Evolutionary conservation across 1,140 invertebrate genomes (phyloP), one percentile per base, ranked within the genome.

Genomic region (Heterodera schachtii): DNA sequence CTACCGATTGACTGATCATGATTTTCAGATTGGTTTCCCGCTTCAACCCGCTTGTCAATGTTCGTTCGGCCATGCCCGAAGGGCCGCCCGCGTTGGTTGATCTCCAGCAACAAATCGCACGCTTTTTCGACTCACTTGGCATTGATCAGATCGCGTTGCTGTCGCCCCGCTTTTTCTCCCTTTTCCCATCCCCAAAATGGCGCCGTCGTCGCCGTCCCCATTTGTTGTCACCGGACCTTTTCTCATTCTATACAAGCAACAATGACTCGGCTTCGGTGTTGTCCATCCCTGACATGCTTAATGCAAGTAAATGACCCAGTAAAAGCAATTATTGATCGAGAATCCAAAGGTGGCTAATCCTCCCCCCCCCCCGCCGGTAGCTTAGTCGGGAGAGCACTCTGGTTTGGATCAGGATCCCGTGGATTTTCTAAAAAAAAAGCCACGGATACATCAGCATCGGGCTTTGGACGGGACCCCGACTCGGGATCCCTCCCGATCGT

Each of bases 211-310:
- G 16, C 19, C 43, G 57, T 43, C 52, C 49, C 11, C 60, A 78
- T 69, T 44, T 78, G 70, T 44, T 78, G 66, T 78, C 77, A 21
- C 77, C 77, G 8, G 44, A 69, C 8, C 31, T 78, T 7, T 69
- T 78, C 70, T 43, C 64, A 16, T 78, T 78, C 21, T 31, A 78
- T 31, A 31, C 31, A 31, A 31, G 31, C 31, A 70, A 78, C 52
- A 52, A 70, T 8, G 6, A 31, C 47, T 9, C 46, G 19, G 19
- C 46, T 31, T 52, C 49, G 43, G 8, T 44, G 46, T 21, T 78
- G 13, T 64, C 77, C 31, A 66, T 78, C 46, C n/a, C 69, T 11
- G 11, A 41, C 9, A 11, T 71, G 11, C 69, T 71, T 6, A 41
- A 19, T 11, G 69, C 19, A 19, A 71, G 67, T 69, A 43, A 69